Base-by-base conservation (phyloP, 2,797 vertebrate genomes). In the Pangasius krempfi region DNA sequence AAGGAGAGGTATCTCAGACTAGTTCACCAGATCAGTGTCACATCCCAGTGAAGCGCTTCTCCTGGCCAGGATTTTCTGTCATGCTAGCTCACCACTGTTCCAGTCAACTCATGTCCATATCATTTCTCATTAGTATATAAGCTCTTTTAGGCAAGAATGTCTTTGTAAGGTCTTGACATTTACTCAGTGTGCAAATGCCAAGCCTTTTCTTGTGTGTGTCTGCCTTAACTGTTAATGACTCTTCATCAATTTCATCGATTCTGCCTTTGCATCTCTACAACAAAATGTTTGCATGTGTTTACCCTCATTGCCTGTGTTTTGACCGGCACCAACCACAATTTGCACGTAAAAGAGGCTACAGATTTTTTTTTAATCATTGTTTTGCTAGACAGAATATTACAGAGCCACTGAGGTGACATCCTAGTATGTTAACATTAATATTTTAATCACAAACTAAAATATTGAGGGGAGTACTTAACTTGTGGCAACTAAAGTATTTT, bases 121-220 rank as follows among this genome's bases (percentile, higher is more conserved):
- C 3, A 62, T 64, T 66, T 84, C 81, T 84, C 60, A 84, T 84
- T 50, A 84, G 40, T 50, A 66, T 66, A 66, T 30, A 84, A 50
- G 37, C 27, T 84, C 81, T n/a, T 40, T 47, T 64, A 84, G 44
- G 50, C 14, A 4, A 40, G 54, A 56, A 37, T 27, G 56, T 60
- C 56, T 81, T 60, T 37, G 10, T 2, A 58, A 40, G 10, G 22
- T 13, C 60, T 30, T 66, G 33, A 16, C 10, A 64, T 44, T 44
- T 44, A 62, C 18, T 64, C 80, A 44, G 37, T 44, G 44, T 50
- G 60, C 25, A 83, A 68, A 66, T 66, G 47, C 8, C 56, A 82
- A 44, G 12, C 80, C 37, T 40, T 60, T 60, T 44, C 14, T 44
- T 13, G 37, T 25, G 37, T 27, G 22, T 27, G 37, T 62, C 33